Evolutionary conservation across 2,888 invertebrate species (phyloP).

Genomic region (Gymnoscelis rufifasciata): DNA sequence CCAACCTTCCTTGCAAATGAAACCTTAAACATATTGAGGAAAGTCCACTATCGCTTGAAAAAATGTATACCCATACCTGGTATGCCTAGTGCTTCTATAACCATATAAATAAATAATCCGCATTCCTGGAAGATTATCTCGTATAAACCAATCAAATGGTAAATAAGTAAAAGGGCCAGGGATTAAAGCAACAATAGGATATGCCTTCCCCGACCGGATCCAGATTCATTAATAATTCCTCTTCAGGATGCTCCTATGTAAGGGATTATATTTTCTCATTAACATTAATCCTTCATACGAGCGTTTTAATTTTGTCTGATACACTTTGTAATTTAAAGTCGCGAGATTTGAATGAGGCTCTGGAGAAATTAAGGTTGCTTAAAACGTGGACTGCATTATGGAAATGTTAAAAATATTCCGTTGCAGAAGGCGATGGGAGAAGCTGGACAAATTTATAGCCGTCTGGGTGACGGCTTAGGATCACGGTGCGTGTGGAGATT

Average conservation of each 20-base stretch:
- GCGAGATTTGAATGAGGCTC: constrained; percentile 9
- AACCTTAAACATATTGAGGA: no score
- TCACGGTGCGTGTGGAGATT: no score
- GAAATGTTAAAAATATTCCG: neutral
- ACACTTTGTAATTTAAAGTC: constrained; percentile 27
- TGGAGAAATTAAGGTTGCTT: neutral
- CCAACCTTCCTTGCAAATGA: no score
- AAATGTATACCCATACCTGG: no score
- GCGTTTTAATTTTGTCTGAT: constrained; percentile 45
- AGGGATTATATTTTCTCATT: constrained; percentile 45
- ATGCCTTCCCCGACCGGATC: constrained; percentile 19
- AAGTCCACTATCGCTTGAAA: no score
- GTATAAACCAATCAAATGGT: constrained; percentile 31
- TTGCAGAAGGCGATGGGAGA: neutral
- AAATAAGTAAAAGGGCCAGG: constrained; percentile 33
- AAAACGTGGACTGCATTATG: neutral
- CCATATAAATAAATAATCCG: constrained; percentile 25
- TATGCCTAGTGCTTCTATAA: no score
- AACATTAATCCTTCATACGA: constrained; percentile 41
- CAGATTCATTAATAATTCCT: constrained; percentile 41
- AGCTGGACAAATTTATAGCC: neutral
- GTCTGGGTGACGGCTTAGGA: no score
- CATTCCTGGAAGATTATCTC: constrained; percentile 28
- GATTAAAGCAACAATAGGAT: constrained; percentile 28
- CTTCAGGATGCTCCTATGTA: constrained; percentile 33